phyloP scores from a whole-genome alignment of 2,888 invertebrate genomes.

The Hipparchia semele region DNA sequence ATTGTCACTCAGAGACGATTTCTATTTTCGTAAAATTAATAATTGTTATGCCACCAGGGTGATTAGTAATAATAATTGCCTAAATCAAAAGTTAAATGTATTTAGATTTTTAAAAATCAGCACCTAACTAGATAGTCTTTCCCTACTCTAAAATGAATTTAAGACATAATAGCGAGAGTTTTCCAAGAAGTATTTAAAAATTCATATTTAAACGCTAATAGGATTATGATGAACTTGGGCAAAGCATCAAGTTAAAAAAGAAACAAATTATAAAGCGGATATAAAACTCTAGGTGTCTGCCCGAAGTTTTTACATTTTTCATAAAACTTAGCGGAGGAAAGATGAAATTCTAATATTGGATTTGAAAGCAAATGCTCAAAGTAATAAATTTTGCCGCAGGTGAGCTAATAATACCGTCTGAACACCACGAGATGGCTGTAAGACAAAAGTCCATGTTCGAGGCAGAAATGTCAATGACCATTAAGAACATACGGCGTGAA shows the following conservation, averaged over 20 bases:
- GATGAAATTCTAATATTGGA: conserved; percentile 81
- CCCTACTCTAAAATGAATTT: background rate
- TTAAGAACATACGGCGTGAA: conserved; percentile 89
- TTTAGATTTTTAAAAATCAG: background rate
- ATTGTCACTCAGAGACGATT: too few relatives aligned
- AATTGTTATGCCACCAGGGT: too few relatives aligned
- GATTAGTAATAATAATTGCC: background rate
- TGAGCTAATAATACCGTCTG: conserved; percentile 93
- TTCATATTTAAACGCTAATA: conserved; percentile 45
- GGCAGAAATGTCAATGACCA: conserved; percentile 92
- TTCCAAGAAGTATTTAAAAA: conserved; percentile 18
- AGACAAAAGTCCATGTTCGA: conserved; percentile 90
- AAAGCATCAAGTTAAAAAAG: conserved; percentile 68
- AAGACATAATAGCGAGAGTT: background rate
- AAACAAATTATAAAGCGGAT: conserved; percentile 80
- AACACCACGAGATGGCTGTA: conserved; percentile 90
- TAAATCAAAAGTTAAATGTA: background rate
- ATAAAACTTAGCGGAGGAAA: conserved; percentile 75
- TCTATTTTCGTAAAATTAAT: too few relatives aligned
- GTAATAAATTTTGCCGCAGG: conserved; percentile 82
- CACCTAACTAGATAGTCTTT: background rate
- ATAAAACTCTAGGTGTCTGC: conserved; percentile 80
- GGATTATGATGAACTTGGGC: conserved; percentile 60
- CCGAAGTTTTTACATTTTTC: conserved; percentile 81
- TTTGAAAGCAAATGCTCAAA: conserved; percentile 74